Evolutionary conservation across 2,797 vertebrate species (phyloP), one percentile per base, ranked within the genome.

Genomic region (Carcharodon carcharias): DNA sequence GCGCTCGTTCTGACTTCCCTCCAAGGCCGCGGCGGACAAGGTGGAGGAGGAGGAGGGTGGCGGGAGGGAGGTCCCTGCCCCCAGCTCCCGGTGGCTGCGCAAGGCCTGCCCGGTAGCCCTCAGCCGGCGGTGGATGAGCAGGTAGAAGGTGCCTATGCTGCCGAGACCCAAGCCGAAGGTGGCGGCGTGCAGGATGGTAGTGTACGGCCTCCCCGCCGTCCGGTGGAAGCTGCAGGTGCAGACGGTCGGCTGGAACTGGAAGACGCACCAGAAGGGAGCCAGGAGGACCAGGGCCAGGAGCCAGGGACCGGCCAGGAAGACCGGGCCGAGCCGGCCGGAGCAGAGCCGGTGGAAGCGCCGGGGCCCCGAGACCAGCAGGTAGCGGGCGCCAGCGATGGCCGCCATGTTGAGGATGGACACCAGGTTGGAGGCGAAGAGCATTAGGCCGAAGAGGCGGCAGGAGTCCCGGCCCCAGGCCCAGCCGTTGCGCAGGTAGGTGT

Each of bases 221-320:
- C 98, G 98, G 96, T 99, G 98, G 97, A 99, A 99, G 97, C 99
- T 99, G 97, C 99, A 99, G 11, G 99, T 99, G 97, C 99, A 99
- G 77, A 99, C 99, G 63, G 98, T 97, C 0, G 98, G 98, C 63
- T 98, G 98, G 26, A 99, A 98, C 45, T 98, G 97, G 0, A 97
- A 99, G 54, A 98, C 97, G 0, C 96, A 16, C 99, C 98, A 99
- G 28, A 99, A 98, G 0, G 99, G 99, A 50, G 96, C 97, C 16
- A 99, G 98, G 97, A 98, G 98, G 96, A 96, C 97, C 85, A 98
- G 82, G 0, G 98, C 98, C 0, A 98, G 95, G 0, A 96, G 97
- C 99, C 99, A 99, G 0, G 98, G 97, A 94, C 97, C 97, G 88
- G 97, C 87, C 21, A 98, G 96, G 0, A 98, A 98, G 54, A 98